Conservation (phyloP, 2,113 vertebrate genomes). For the Zingel zingel region DNA sequence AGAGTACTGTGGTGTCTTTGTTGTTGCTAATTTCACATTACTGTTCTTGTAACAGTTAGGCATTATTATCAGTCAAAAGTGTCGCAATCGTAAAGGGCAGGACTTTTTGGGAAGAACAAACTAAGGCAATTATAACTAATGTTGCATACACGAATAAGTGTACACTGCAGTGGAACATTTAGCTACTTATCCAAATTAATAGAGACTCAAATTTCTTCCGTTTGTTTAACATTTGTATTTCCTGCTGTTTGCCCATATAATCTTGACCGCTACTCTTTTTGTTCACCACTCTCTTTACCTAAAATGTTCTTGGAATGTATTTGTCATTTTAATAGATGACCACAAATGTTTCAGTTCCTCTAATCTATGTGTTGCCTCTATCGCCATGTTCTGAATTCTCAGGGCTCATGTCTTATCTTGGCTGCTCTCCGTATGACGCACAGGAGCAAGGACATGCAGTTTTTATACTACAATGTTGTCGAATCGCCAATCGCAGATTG, state of each 20-base stretch:
- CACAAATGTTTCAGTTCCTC: slow-evolving; percentile 25
- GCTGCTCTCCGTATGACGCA: slow-evolving; percentile 64
- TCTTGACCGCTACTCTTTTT: neutral
- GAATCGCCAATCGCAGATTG: slow-evolving; percentile 4
- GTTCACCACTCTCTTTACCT: neutral
- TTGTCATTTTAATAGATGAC: slow-evolving; percentile 27
- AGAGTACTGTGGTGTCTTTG: neutral
- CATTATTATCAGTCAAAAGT: neutral
- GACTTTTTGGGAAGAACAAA: neutral
- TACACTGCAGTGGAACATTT: neutral
- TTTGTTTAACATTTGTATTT: neutral
- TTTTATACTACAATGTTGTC: slow-evolving; percentile 46
- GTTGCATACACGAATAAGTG: neutral
- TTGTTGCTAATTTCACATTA: neutral
- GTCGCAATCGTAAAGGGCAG: neutral
- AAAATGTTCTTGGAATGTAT: slow-evolving; percentile 1
- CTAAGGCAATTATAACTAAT: too few relatives aligned
- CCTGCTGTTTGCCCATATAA: neutral
- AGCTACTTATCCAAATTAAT: neutral
- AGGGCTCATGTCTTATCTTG: slow-evolving; percentile 61
- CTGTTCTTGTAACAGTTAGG: neutral
- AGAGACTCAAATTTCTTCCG: neutral
- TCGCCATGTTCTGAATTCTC: slow-evolving; percentile 62
- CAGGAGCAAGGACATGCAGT: slow-evolving; percentile 54
- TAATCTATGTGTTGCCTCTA: slow-evolving; percentile 46